These are phyloP conservation scores for Pachliopta kotzebuea DNA, from an alignment of 2,888 invertebrate species.

Conservation along the genomic window DNA sequence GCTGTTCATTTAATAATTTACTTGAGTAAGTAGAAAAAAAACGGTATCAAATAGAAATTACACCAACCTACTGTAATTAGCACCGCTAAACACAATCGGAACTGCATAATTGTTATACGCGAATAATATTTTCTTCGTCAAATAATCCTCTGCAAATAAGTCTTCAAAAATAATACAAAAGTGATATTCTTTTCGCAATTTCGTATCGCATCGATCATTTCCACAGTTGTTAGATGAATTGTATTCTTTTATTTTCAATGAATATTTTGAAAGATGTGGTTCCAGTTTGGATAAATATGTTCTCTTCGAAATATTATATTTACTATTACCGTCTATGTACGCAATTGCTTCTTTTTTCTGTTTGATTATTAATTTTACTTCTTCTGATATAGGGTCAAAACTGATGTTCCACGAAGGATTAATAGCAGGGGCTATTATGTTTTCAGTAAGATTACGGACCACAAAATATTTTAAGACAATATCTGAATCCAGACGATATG, in stretches of 20 bases:
- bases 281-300: slow-evolving; percentile 49
- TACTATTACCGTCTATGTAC: slow-evolving; percentile 53
- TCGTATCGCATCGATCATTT: slow-evolving; percentile 40
- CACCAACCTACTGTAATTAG: slow-evolving; percentile 76
- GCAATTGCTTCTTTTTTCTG: slow-evolving; percentile 52
- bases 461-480: slow-evolving; percentile 51
- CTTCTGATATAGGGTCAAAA: slow-evolving; percentile 32
- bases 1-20: no score
- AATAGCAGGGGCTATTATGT: slow-evolving; percentile 47
- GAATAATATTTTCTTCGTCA: slow-evolving; percentile 55
- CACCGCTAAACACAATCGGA: slow-evolving; percentile 85
- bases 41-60: no score
- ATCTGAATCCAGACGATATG: slow-evolving; percentile 56
- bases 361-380: slow-evolving; percentile 41
- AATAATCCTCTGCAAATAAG: slow-evolving; percentile 58
- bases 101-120: slow-evolving; percentile 80
- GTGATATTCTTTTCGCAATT: slow-evolving; percentile 49
- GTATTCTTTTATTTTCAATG: slow-evolving; percentile 50
- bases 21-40: no score
- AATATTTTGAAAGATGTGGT: slow-evolving; percentile 49
- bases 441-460: slow-evolving; percentile 43
- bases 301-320: slow-evolving; percentile 42
- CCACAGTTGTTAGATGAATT: slow-evolving; percentile 44
- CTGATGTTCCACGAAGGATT: slow-evolving; percentile 40
- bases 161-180: slow-evolving; percentile 62